Evolutionary conservation across 64 coral and sea anemone genomes (phyloP).

Genomic region (Dendronephthya gigantea): DNA sequence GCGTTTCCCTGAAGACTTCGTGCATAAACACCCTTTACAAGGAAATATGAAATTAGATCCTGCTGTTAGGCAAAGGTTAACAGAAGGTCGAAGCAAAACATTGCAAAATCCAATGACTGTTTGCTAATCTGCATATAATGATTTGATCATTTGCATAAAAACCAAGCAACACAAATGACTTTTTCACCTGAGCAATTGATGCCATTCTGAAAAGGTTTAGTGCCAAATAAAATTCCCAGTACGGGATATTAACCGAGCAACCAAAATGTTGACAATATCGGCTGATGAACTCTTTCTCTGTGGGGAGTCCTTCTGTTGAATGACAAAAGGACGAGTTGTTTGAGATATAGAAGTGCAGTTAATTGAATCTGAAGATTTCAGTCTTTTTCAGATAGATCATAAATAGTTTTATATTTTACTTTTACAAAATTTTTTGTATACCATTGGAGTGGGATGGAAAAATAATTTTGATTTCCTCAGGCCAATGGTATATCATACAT

Average conservation of each 20-base stretch:
- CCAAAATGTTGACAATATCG: conserved; percentile 44
- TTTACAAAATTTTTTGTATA: not conserved
- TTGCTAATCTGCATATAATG: no score
- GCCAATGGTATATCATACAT: conserved; percentile 48
- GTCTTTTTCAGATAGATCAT: no score
- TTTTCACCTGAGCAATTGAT: conserved; percentile 70
- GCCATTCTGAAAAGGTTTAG: conserved; percentile 70
- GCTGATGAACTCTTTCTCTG: conserved; percentile 42
- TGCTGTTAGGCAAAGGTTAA: no score
- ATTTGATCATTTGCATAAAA: no score
- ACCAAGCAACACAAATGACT: not conserved
- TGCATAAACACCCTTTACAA: conserved; percentile 86
- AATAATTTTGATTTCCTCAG: conserved; percentile 38
- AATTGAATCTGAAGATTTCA: no score
- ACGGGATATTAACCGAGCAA: not conserved
- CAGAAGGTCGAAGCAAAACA: no score
- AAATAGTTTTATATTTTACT: no score
- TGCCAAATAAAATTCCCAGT: conserved; percentile 74
- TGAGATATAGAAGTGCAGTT: no score
- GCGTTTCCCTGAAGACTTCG: conserved; percentile 83
- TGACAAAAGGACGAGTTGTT: no score
- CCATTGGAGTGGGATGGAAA: not conserved
- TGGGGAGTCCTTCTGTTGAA: conserved; percentile 40
- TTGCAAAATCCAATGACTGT: no score
- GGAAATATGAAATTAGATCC: not conserved